Percentiles rank a stretch among this genome's conserved stretches.
Evolutionary conservation across 1,140 invertebrate species (phyloP).

Genomic region (Drosophila pandora): DNA sequence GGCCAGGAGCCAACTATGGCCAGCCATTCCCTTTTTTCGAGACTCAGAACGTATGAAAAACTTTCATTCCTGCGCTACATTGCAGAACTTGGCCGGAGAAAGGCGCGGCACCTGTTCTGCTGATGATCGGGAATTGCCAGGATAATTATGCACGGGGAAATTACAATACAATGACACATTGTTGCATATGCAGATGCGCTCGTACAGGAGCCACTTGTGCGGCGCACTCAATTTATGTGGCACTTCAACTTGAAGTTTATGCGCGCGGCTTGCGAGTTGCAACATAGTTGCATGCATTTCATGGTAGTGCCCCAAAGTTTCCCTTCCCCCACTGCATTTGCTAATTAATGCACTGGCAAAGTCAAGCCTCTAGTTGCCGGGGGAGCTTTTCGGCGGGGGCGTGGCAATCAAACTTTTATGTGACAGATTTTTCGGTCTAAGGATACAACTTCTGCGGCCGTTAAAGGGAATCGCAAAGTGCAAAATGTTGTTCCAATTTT

Average conservation of each 20-base stretch:
- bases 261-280: conserved; percentile 13
- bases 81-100: conserved; percentile 11
- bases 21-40: not conserved
- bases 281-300: conserved; percentile 71
- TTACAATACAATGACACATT: conserved; percentile 28
- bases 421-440: conserved; percentile 40
- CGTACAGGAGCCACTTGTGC: not conserved
- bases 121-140: conserved; percentile 18
- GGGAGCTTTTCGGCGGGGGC: conserved; percentile 3
- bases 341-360: conserved; percentile 66
- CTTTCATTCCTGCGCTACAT: conserved; percentile 31
- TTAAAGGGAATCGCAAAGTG: conserved; percentile 27
- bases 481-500: conserved; percentile 33
- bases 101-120: conserved; percentile 7
- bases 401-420: conserved; percentile 66
- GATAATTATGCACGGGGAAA: conserved; percentile 39
- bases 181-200: conserved; percentile 17
- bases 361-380: conserved; percentile 1
- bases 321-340: conserved; percentile 48
- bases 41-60: conserved; percentile 61
- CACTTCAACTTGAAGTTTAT: conserved; percentile 36
- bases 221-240: conserved; percentile 34
- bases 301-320: conserved; percentile 64
- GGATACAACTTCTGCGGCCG: conserved; percentile 24
- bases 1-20: conserved; percentile 52